Percentiles rank a stretch among this genome's conserved stretches.
phyloP scores from a whole-genome alignment of 2,797 vertebrate species.

The Melanotaenia trifasciata region DNA sequence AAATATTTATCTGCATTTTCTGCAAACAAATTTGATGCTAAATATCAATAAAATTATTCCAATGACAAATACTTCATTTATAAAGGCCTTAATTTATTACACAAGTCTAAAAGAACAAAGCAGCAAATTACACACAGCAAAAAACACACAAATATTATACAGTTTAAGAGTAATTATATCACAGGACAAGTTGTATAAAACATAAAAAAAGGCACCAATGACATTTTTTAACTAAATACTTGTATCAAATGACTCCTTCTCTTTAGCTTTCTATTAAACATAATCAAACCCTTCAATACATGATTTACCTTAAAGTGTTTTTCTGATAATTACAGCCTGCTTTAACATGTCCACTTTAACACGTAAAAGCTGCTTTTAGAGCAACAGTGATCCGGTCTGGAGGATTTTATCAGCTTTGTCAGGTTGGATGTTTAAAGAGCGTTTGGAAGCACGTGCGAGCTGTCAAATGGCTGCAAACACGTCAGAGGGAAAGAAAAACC shows the following conservation, averaged over 20 bases:
- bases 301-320: conserved; percentile 6
- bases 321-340: conserved; percentile 28
- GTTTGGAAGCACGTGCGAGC: not conserved
- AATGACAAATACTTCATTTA: conserved; percentile 48
- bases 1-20: too few species aligned
- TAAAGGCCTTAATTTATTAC: conserved; percentile 73
- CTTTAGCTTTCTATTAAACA: conserved; percentile 2
- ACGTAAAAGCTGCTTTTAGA: not conserved
- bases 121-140: conserved; percentile 60
- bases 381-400: conserved; percentile 26
- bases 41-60: not conserved
- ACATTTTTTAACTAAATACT: conserved; percentile 8
- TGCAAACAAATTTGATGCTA: too few species aligned
- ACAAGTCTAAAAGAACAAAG: conserved; percentile 63
- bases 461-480: not conserved
- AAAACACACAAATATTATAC: conserved; percentile 55
- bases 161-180: conserved; percentile 42
- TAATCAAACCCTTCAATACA: conserved; percentile 32
- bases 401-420: not conserved
- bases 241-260: conserved; percentile 22
- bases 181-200: conserved; percentile 50
- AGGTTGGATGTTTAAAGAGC: too few species aligned
- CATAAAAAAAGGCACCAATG: conserved; percentile 47
- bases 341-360: conserved; percentile 1
- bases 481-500: not conserved